These are phyloP conservation scores for Danio rerio DNA, from an alignment of 2,113 vertebrate species.

Conservation along the genomic window DNA sequence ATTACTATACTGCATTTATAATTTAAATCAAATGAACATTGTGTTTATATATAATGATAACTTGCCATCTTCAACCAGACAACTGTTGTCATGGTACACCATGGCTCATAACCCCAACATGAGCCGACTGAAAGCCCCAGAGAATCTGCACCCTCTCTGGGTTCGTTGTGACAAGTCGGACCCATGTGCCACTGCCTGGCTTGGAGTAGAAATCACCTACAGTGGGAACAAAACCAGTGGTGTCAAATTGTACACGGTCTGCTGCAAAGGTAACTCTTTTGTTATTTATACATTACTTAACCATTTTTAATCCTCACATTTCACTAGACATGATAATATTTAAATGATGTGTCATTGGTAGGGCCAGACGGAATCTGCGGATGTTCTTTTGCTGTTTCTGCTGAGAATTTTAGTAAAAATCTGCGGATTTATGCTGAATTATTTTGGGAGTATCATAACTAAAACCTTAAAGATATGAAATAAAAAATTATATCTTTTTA, in stretches of 20 bases:
- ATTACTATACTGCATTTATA: no score
- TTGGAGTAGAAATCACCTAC: constrained; percentile 86
- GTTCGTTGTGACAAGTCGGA: constrained; percentile 89
- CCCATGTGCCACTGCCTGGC: constrained; percentile 83
- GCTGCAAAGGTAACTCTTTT: constrained; percentile 78
- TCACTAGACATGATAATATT: no score
- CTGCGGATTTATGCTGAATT: no score
- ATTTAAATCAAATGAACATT: background rate
- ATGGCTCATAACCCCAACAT: constrained; percentile 86
- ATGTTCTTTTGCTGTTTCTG: no score
- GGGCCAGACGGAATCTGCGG: no score
- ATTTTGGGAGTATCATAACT: no score
- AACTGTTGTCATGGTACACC: constrained; percentile 88
- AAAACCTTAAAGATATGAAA: no score
- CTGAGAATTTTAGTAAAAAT: no score
- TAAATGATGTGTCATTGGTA: no score
- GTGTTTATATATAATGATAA: background rate
- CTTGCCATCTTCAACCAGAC: constrained; percentile 70
- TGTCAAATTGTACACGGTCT: constrained; percentile 80
- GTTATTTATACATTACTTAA: background rate
- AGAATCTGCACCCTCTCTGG: constrained; percentile 84
- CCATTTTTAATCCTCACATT: background rate
- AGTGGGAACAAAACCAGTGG: constrained; percentile 74
- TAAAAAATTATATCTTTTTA: no score
- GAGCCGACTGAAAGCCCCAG: constrained; percentile 59